Base-by-base conservation (phyloP, 2,797 vertebrate genomes). In the Lacerta viridis region DNA sequence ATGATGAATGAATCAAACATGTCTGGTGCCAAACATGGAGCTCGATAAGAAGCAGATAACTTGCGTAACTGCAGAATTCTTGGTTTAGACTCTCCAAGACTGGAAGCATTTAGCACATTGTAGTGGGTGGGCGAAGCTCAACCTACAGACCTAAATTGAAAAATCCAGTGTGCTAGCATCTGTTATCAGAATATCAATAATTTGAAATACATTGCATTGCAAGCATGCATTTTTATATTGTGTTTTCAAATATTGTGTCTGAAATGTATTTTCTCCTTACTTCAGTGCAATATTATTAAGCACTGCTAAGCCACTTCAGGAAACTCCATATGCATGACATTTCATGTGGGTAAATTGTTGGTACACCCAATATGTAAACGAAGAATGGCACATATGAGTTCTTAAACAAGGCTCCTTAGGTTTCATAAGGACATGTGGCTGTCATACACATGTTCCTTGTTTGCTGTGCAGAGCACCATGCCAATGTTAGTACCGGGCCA, bases 1-100 rank as follows among this genome's bases (percentile, higher is more conserved):
- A 96, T 98, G 98, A 99, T 97, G 97, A 97, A 98, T 98, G 97
- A 95, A 97, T 97, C 92, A 93, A 95, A 95, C 95, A 95, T 96
- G 96, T 95, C 93, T 96, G 91, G 93, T 96, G 95, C 94, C 96
- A 97, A 96, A 96, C 93, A 89, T 0, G 9, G 92, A 88, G 94
- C 93, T 96, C 97, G 97, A 97, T 97, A 97, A 95, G 97, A 97
- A 97, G 93, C 96, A 98, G 97, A 96, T 97, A 97, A 96, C 95
- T 95, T 91, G n/a, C 90, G 90, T 88, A 93, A 96, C 93, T 95
- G 89, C 95, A 88, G 87, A 85, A 91, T 96, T 97, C 92, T 94
- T 96, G 93, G 94, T 93, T 95, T 92, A 80, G 87, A 75, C n/a
- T 93, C 86, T 91, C 80, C 64, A 74, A 77, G 94, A 92, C 89